These are phyloP conservation scores for Poecilia latipinna DNA, from an alignment of 2,113 vertebrate genomes.

Conservation along the genomic window DNA sequence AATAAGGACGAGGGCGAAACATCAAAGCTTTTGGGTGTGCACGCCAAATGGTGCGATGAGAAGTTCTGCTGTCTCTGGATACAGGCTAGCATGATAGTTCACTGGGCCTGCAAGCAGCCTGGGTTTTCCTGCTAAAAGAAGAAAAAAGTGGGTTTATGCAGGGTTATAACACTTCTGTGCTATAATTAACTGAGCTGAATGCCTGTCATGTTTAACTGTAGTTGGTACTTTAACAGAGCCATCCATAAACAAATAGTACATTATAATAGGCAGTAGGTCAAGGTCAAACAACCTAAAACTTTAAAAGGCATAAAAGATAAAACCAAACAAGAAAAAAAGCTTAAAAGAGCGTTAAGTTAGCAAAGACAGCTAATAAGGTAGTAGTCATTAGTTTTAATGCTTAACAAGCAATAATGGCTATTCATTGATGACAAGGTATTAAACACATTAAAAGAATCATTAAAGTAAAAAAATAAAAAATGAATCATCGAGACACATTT, in stretches of 20 bases:
- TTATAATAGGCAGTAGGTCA: neutral
- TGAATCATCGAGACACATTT: neutral
- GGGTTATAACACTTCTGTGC: neutral
- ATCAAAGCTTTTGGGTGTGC: conserved; percentile 88
- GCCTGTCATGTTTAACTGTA: neutral
- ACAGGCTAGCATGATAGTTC: conserved; percentile 93
- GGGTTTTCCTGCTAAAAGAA: conserved; percentile 63
- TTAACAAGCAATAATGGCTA: neutral
- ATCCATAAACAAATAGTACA: neutral
- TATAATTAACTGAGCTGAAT: neutral
- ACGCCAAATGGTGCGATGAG: conserved; percentile 86
- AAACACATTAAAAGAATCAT: neutral
- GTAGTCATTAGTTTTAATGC: neutral
- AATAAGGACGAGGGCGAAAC: conserved; percentile 59
- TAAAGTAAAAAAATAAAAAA: neutral
- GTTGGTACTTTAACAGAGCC: neutral
- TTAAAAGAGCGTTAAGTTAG: too few relatives aligned
- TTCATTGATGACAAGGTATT: neutral
- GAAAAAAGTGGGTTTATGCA: neutral
- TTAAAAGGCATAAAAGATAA: too few relatives aligned
- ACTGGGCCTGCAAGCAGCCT: conserved; percentile 65
- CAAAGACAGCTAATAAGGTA: too few relatives aligned
- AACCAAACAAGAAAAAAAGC: too few relatives aligned
- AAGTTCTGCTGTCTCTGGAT: conserved; percentile 94
- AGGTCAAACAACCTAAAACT: too few relatives aligned